Conservation (phyloP, 1,140 invertebrate species). For the Drosophila equinoxialis region DNA sequence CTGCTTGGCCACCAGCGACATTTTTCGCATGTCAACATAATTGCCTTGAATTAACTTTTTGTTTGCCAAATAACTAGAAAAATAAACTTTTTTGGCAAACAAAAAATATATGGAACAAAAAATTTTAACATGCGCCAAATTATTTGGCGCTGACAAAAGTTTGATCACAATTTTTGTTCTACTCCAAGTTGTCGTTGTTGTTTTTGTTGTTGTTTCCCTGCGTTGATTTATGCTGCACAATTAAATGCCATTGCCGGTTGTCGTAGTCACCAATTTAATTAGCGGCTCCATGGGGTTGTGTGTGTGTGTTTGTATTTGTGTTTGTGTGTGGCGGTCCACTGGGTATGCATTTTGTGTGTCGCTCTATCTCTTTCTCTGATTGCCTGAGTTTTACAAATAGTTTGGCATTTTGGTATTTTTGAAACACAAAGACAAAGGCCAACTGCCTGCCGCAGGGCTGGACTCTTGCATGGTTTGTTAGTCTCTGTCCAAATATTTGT, state of each 20-base stretch:
- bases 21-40: conserved; percentile 80
- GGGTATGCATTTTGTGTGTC: neutral
- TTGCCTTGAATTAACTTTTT: conserved; percentile 80
- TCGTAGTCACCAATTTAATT: conserved; percentile 56
- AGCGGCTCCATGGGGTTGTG: conserved; percentile 32
- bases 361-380: neutral
- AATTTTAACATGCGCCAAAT: conserved; percentile 58
- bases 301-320: conserved; percentile 13
- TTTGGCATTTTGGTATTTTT: conserved; percentile 11
- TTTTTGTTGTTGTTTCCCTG: conserved; percentile 28
- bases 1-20: conserved; percentile 45
- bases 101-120: conserved; percentile 12
- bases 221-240: conserved; percentile 61
- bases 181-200: conserved; percentile 25
- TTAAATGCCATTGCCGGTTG: conserved; percentile 58
- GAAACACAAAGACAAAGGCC: conserved; percentile 7
- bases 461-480: neutral
- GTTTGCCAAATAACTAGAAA: conserved; percentile 46
- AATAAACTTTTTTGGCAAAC: conserved; percentile 27
- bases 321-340: neutral
- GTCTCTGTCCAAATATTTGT: conserved; percentile 1
- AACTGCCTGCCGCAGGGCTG: neutral
- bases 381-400: conserved; percentile 2
- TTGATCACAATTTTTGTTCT: conserved; percentile 59
- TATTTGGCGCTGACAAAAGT: conserved; percentile 63